These are phyloP conservation scores for Rhinoderma darwinii DNA, from an alignment of 2,113 vertebrate genomes.

Conservation along the genomic window DNA sequence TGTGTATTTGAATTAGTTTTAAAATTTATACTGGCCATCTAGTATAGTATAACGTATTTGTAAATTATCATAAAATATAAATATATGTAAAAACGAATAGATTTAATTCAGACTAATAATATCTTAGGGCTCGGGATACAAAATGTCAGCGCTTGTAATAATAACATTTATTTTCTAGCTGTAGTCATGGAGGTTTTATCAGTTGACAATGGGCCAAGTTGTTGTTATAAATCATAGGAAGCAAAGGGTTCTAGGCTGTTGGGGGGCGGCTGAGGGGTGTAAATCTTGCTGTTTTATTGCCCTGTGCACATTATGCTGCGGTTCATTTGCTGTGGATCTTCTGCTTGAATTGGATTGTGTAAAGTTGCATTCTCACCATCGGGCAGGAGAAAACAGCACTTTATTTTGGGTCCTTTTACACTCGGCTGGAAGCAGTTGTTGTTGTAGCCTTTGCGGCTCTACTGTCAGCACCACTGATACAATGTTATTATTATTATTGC, in stretches of 20 bases:
- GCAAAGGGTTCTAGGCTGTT: slow-evolving; percentile 97
- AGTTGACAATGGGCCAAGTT: slow-evolving; percentile 90
- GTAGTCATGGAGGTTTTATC: slow-evolving; percentile 81
- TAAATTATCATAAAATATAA: neutral
- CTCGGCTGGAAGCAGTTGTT: slow-evolving; percentile 12
- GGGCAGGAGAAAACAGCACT: slow-evolving; percentile 71
- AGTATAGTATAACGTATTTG: neutral
- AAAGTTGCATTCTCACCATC: slow-evolving; percentile 77
- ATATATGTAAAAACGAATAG: neutral
- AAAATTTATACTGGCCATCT: neutral
- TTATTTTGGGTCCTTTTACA: slow-evolving; percentile 50
- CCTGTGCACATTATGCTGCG: slow-evolving; percentile 96
- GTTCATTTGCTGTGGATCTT: slow-evolving; percentile 88
- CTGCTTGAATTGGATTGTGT: slow-evolving; percentile 80
- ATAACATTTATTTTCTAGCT: slow-evolving; percentile 72
- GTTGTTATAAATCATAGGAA: slow-evolving; percentile 98
- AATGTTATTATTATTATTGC: neutral
- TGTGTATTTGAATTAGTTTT: too few relatives aligned
- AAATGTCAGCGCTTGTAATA: slow-evolving; percentile 61
- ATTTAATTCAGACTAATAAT: neutral
- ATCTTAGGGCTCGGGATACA: neutral
- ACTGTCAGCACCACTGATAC: neutral
- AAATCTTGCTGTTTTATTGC: slow-evolving; percentile 99
- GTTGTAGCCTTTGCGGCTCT: neutral
- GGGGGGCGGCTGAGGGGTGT: slow-evolving; percentile 94